Evolutionary conservation across 1,140 invertebrate species (phyloP).

Genomic region (Drosophila seguyi): DNA sequence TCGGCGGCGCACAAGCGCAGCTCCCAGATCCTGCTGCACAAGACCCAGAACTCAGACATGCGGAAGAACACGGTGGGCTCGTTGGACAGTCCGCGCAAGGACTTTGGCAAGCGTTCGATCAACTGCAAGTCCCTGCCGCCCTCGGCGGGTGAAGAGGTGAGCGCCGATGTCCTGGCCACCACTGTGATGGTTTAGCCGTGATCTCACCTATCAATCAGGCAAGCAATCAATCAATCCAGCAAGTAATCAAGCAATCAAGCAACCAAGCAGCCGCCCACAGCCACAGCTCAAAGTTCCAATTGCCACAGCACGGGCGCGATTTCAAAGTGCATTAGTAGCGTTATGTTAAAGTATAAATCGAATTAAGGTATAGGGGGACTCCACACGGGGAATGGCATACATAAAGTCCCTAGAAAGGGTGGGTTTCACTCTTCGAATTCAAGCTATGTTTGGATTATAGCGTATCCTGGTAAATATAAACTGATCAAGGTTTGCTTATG

Average conservation of each 20-base stretch:
- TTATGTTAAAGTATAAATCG: constrained; percentile 31
- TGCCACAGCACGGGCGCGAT: constrained; percentile 71
- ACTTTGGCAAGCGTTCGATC: constrained; percentile 90
- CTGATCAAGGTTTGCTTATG: too few relatives aligned
- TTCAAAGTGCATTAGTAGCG: constrained; percentile 78
- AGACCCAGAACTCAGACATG: constrained; percentile 91
- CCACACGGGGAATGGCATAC: not conserved
- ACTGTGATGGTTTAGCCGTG: constrained; percentile 86
- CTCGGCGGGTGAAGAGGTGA: constrained; percentile 72
- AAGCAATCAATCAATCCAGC: constrained; percentile 3
- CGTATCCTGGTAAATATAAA: not conserved
- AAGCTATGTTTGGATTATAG: too few relatives aligned
- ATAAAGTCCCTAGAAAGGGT: too few relatives aligned
- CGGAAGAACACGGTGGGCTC: constrained; percentile 92
- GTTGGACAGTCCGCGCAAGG: constrained; percentile 90
- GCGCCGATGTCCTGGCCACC: constrained; percentile 86
- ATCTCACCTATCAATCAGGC: constrained; percentile 59
- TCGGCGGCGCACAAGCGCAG: constrained; percentile 85
- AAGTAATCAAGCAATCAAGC: not conserved
- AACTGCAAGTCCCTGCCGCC: constrained; percentile 85
- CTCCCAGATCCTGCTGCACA: constrained; percentile 89
- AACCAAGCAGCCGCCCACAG: constrained; percentile 38
- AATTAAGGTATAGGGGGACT: constrained; percentile 12
- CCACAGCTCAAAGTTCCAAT: constrained; percentile 43
- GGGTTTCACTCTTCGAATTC: too few relatives aligned